Conservation (phyloP, 1,140 invertebrate genomes). For the Zaprionus gabonicus region DNA sequence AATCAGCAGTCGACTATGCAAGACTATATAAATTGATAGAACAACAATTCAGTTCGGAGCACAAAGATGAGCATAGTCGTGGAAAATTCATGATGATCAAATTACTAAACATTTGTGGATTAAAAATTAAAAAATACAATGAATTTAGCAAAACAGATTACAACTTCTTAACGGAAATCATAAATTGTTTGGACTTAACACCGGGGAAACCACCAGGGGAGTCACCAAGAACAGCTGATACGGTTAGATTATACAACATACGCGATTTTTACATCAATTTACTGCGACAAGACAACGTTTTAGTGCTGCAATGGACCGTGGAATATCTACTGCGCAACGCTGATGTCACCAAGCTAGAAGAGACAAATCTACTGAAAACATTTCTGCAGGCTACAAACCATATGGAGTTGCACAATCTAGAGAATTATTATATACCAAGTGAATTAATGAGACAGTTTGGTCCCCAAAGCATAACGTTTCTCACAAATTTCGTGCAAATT, state of each 20-base stretch:
- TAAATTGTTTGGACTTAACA: neutral
- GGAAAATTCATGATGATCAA: no score
- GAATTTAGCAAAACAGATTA: neutral
- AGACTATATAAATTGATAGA: neutral
- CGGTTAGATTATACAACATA: no score
- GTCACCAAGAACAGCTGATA: neutral
- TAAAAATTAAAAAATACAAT: neutral
- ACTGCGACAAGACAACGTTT: neutral
- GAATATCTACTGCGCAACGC: neutral
- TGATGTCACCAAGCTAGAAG: no score
- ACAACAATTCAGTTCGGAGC: no score
- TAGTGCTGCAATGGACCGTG: neutral
- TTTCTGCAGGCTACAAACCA: neutral
- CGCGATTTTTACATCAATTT: neutral
- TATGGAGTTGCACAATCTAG: constrained; percentile 4
- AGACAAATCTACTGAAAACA: neutral
- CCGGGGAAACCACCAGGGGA: neutral
- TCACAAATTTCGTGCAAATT: neutral
- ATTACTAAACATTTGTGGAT: neutral
- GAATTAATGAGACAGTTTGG: constrained; percentile 2
- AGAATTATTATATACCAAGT: neutral
- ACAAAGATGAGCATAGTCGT: no score
- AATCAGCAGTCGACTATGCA: neutral
- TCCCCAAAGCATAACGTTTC: neutral
- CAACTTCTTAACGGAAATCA: neutral